Base-by-base conservation (phyloP, 2,797 vertebrate genomes). In the Forpus xanthops region DNA sequence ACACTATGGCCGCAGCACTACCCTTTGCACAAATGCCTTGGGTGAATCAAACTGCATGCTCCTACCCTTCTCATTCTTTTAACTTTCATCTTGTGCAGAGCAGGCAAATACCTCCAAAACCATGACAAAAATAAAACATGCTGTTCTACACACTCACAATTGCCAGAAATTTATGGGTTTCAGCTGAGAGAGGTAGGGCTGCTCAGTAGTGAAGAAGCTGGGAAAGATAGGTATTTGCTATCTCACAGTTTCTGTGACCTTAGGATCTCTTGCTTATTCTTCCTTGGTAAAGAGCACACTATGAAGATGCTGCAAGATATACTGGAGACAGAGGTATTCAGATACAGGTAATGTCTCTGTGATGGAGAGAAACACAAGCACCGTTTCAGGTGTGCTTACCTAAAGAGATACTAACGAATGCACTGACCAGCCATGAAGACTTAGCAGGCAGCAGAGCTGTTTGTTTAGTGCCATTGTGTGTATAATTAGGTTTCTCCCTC, bases 1-100 rank as follows among this genome's bases (percentile, higher is more conserved):
- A 27, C 15, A 35, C 3, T 1, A 1, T 1, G 7, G 21, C 24
- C 20, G 2, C 15, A 27, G 28, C 5, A 77, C 21, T 35, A 6
- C 15, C 8, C 7, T 84, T 64, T 56, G 68, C 60, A 73, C 28
- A 75, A 78, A 49, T 11, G 20, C 11, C 27, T 37, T 0, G 0
- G 60, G 27, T 60, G 66, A 60, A 23, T 15, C 28, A 35, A 82
- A 66, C n/a, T 50, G 20, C 49, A 39, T 90, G 52, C 17, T 83
- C 67, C 70, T 35, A 2, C 31, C 47, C 35, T 50, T 16, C 8
- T 62, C 25, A 8, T 47, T 64, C 33, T 45, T 62, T 81, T 56
- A 80, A 17, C 27, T 33, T 41, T 52, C 39, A 6, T 13, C 45
- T 73, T 53, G 15, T 35, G 80, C 31, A 25, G 21, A 87, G 28